phyloP scores from a whole-genome alignment of 2,113 vertebrate species.

The Leucosticte australis region DNA sequence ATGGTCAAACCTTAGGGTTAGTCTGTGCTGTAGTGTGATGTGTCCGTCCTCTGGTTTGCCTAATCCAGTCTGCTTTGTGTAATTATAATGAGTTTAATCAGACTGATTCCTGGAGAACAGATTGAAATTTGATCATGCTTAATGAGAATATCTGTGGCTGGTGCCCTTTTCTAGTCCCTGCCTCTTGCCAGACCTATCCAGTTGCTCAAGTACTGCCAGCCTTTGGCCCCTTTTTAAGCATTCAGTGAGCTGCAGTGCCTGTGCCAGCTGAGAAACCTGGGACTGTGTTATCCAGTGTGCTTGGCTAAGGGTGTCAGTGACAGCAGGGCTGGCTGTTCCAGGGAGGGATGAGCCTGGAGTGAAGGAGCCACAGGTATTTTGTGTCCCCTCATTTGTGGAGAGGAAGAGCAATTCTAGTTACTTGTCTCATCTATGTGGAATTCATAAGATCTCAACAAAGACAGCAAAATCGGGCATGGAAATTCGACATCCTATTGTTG shows the following conservation, averaged over 20 bases:
- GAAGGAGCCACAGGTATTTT: neutral
- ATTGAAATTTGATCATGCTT: neutral
- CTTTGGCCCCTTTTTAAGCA: neutral
- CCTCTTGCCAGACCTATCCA: neutral
- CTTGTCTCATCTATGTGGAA: neutral
- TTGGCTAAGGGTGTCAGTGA: neutral
- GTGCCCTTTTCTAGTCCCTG: neutral
- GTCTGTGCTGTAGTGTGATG: neutral
- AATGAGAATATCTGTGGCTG: neutral
- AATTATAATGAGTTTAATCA: neutral
- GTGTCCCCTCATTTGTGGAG: neutral
- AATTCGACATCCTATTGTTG: neutral
- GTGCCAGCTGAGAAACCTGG: neutral
- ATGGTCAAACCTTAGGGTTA: neutral
- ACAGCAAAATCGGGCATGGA: fast-evolving
- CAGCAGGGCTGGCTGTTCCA: neutral
- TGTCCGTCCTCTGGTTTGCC: neutral
- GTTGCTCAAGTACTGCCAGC: neutral
- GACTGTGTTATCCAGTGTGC: neutral
- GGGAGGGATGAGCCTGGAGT: neutral
- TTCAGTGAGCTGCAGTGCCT: neutral
- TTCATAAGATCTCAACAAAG: neutral
- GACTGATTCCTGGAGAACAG: neutral
- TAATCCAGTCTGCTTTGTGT: neutral
- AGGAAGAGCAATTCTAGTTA: neutral